phyloP scores from a whole-genome alignment of 2,888 invertebrate genomes.

The Helicoverpa assulta region DNA sequence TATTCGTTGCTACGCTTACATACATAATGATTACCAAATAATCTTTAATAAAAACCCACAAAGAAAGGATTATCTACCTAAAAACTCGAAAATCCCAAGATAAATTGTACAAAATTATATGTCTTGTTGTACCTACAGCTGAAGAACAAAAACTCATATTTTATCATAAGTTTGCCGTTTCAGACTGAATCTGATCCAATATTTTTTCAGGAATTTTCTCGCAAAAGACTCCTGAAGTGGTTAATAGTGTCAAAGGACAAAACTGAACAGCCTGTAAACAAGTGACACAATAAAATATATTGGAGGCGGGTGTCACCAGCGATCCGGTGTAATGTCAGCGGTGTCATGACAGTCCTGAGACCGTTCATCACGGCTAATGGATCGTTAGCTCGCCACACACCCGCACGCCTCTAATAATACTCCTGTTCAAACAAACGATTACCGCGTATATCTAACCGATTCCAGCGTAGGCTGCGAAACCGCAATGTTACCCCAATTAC shows the following conservation, averaged over 20 bases:
- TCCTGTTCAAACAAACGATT: constrained; percentile 24
- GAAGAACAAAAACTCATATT: too few species aligned
- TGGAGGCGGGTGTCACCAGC: constrained; percentile 12
- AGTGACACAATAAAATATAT: constrained; percentile 6
- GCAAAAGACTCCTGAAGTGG: too few species aligned
- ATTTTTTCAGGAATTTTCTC: too few species aligned
- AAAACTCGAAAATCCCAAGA: too few species aligned
- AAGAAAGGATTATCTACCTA: too few species aligned
- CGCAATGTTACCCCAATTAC: constrained; percentile 27
- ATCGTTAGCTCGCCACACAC: constrained; percentile 25
- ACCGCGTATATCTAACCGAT: constrained; percentile 23
- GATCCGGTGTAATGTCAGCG: constrained; percentile 34
- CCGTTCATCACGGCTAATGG: constrained; percentile 35
- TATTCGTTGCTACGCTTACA: not conserved
- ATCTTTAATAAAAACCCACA: too few species aligned
- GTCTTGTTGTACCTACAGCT: too few species aligned
- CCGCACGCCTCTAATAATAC: constrained; percentile 31
- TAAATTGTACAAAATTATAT: too few species aligned
- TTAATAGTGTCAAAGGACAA: not conserved
- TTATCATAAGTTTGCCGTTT: too few species aligned
- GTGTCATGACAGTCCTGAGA: constrained; percentile 28
- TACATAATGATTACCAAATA: too few species aligned
- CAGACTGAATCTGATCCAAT: too few species aligned
- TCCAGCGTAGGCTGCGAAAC: constrained; percentile 22
- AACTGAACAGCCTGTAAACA: constrained; percentile 2